Conservation (phyloP, 2,888 invertebrate genomes). For the Slavum lentiscoides region DNA sequence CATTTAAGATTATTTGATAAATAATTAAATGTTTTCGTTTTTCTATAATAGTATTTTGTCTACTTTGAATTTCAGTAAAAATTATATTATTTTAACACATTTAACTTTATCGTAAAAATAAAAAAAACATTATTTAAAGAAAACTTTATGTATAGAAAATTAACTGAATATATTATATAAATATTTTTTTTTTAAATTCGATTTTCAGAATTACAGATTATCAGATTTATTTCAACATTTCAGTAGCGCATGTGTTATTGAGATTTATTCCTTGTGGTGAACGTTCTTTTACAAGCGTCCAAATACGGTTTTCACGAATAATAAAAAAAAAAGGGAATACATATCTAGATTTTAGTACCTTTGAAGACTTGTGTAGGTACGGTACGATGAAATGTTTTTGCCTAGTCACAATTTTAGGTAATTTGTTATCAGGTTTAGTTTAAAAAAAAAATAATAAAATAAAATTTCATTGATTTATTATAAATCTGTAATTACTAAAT, state of each 20-base stretch:
- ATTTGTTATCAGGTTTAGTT: conserved; percentile 39
- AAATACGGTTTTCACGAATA: conserved; percentile 26
- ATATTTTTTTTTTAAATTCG: conserved; percentile 26
- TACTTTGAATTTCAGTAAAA: not conserved
- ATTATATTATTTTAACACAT: not conserved
- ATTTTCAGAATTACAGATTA: conserved; percentile 41
- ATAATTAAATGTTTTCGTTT: not conserved
- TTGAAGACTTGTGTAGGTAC: conserved; percentile 24
- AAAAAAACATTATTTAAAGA: not conserved
- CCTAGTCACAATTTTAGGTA: conserved; percentile 44
- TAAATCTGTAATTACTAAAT: conserved; percentile 6
- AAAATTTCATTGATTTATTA: conserved; percentile 20
- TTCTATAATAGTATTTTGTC: not conserved
- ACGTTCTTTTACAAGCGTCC: conserved; percentile 37
- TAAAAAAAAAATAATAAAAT: conserved; percentile 6
- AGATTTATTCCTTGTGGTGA: conserved; percentile 43
- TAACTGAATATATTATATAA: conserved; percentile 5
- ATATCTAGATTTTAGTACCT: conserved; percentile 49
- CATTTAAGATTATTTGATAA: not conserved
- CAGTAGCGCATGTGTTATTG: conserved; percentile 34
- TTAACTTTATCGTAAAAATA: not conserved
- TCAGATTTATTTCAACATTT: conserved; percentile 45
- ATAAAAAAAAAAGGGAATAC: conserved; percentile 30
- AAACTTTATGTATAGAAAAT: conserved; percentile 8
- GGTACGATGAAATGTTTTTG: conserved; percentile 23